Base-by-base conservation (phyloP, 2,888 invertebrate genomes). In the Athetis lepigone region DNA sequence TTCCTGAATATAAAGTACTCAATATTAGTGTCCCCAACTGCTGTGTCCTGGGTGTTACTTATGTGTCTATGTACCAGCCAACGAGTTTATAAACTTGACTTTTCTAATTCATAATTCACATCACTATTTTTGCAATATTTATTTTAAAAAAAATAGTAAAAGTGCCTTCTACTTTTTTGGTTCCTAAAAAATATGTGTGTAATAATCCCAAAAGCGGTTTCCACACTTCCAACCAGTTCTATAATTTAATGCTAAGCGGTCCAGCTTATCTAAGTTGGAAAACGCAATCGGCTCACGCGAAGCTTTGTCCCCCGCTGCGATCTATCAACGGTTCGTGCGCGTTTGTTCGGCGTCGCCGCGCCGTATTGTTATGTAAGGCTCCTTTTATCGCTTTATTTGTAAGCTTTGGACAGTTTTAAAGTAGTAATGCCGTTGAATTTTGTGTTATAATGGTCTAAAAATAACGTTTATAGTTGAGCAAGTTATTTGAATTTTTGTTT, bases 201-300 rank as follows among this genome's bases (percentile, higher is more conserved):
- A n/a, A n/a, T n/a, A n/a, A n/a, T n/a, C n/a, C n/a, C n/a, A n/a
- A n/a, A n/a, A n/a, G n/a, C n/a, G n/a, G n/a, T n/a, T n/a, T n/a
- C n/a, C n/a, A n/a, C 18, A 47, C 19, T 37, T 21, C 9, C 7
- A 6, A 29, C 11, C 27, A 33, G 19, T n/a, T 18, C 8, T n/a
- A 33, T 39, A 36, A 39, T 51, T 54, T 42, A 46, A 60, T 25
- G 45, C 16, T 21, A 49, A 52, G 25, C 45, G 40, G 47, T 33
- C 36, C 27, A 25, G 13, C 67, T 68, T 68, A 68, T 70, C 73
- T 56, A 21, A n/a, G 27, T 54, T 78, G 77, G 79, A 59, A 62
- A 70, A 79, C 60, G 45, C 29, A 47, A 45, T 27, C 45, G 21
- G 23, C 39, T 23, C 78, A 78, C 77, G 78, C 80, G 75, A 78